phyloP scores from a whole-genome alignment of 2,113 vertebrate species.

The Clarias gariepinus region DNA sequence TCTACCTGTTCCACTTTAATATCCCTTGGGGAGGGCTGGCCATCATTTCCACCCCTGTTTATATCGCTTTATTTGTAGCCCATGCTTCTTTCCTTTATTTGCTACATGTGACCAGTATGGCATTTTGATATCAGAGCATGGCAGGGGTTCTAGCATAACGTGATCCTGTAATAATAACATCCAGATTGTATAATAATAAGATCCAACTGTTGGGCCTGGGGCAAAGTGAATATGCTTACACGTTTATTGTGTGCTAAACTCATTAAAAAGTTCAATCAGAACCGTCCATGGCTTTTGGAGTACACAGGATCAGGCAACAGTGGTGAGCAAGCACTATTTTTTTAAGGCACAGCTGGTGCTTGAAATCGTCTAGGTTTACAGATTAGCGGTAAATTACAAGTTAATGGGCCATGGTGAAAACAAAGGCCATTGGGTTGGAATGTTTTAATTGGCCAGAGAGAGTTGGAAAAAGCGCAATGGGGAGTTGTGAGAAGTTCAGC shows the following conservation, averaged over 20 bases:
- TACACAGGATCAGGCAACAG: not conserved
- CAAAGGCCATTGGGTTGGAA: conserved; percentile 51
- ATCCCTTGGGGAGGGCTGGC: not conserved
- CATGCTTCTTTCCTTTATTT: not conserved
- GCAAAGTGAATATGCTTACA: not conserved
- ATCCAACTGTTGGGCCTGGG: not conserved
- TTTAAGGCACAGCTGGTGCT: conserved; percentile 26
- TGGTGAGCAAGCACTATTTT: conserved; percentile 14
- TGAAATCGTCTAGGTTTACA: conserved; percentile 44
- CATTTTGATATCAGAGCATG: not conserved
- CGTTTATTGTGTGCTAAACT: conserved; percentile 7
- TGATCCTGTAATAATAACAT: not conserved
- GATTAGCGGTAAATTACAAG: conserved; percentile 54
- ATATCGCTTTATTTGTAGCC: not conserved
- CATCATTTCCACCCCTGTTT: not conserved
- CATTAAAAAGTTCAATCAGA: conserved; percentile 8
- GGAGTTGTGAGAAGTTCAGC: conserved; percentile 33
- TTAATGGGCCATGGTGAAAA: conserved; percentile 51
- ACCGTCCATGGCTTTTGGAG: not conserved
- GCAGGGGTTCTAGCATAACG: not conserved
- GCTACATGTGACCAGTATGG: not conserved
- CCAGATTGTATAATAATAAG: conserved; percentile 2
- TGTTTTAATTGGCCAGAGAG: conserved; percentile 57
- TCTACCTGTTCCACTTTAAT: conserved; percentile 46
- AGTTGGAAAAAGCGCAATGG: conserved; percentile 31